Evolutionary conservation across 2,113 vertebrate species (phyloP).

Genomic region (Syngnathus typhle): DNA sequence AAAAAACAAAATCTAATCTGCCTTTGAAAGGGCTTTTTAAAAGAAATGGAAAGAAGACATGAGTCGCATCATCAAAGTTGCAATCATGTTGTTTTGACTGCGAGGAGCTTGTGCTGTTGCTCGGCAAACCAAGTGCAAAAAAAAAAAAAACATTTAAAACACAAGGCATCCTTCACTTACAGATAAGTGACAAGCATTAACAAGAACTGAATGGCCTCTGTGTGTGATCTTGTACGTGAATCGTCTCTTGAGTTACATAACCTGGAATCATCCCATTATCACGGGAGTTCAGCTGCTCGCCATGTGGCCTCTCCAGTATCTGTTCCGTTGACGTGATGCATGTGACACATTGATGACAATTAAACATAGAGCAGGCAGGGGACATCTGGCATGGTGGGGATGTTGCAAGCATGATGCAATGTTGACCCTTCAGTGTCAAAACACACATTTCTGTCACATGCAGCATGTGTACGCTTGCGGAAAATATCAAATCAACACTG

Average conservation of each 20-base stretch:
- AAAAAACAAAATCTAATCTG: conserved; percentile 37
- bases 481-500: background rate
- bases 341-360: conserved; percentile 53
- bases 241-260: conserved; percentile 20
- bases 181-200: background rate
- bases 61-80: conserved; percentile 21
- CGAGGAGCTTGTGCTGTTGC: conserved; percentile 33
- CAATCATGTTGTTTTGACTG: conserved; percentile 12
- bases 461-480: background rate
- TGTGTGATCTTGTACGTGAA: conserved; percentile 13
- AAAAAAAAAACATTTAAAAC: conserved; percentile 19
- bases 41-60: conserved; percentile 10
- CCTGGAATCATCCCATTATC: conserved; percentile 30
- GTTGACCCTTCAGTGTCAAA: conserved; percentile 34
- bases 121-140: conserved; percentile 16
- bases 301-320: conserved; percentile 26
- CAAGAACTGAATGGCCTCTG: background rate
- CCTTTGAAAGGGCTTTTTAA: conserved; percentile 11
- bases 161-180: conserved; percentile 7
- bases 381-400: conserved; percentile 43
- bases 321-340: conserved; percentile 48
- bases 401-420: conserved; percentile 27
- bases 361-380: conserved; percentile 36
- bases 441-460: conserved; percentile 21
- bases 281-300: conserved; percentile 35